These are phyloP conservation scores for Calliopum simillimum DNA, from an alignment of 2,888 invertebrate genomes.

Conservation along the genomic window DNA sequence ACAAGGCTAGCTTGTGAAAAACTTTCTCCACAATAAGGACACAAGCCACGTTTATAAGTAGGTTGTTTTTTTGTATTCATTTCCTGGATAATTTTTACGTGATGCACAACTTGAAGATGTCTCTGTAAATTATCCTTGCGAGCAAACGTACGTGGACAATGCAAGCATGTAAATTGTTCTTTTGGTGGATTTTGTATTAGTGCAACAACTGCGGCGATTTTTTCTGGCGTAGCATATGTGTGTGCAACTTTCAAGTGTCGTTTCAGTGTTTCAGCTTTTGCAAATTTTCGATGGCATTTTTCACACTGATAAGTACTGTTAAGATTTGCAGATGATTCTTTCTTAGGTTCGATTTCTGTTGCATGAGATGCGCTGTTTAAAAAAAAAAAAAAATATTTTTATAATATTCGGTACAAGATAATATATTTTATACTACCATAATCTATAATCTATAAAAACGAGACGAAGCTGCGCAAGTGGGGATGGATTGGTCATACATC, in stretches of 20 bases:
- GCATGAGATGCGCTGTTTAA: too few species aligned
- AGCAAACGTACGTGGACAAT: constrained; percentile 68
- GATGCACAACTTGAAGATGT: constrained; percentile 56
- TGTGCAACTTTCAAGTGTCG: constrained; percentile 54
- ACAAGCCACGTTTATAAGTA: constrained; percentile 66
- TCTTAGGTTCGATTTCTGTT: too few species aligned
- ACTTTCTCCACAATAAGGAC: constrained; percentile 72
- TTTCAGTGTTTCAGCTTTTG: constrained; percentile 52
- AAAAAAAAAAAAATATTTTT: too few species aligned
- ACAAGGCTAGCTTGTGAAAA: constrained; percentile 73
- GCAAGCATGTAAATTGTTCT: constrained; percentile 50
- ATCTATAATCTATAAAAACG: too few species aligned
- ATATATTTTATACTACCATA: too few species aligned
- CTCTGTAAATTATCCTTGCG: constrained; percentile 72
- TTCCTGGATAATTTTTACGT: background rate
- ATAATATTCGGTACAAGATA: too few species aligned
- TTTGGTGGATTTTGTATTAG: constrained; percentile 31
- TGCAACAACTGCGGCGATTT: constrained; percentile 37
- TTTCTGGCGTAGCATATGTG: constrained; percentile 41
- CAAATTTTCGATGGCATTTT: constrained; percentile 54
- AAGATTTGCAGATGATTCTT: background rate
- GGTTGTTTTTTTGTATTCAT: constrained; percentile 44
- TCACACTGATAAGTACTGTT: constrained; percentile 49
- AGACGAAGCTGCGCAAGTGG: too few species aligned
- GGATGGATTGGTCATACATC: too few species aligned